These are phyloP conservation scores for Hydrolagus affinis DNA, from an alignment of 2,113 vertebrate species.

Conservation along the genomic window DNA sequence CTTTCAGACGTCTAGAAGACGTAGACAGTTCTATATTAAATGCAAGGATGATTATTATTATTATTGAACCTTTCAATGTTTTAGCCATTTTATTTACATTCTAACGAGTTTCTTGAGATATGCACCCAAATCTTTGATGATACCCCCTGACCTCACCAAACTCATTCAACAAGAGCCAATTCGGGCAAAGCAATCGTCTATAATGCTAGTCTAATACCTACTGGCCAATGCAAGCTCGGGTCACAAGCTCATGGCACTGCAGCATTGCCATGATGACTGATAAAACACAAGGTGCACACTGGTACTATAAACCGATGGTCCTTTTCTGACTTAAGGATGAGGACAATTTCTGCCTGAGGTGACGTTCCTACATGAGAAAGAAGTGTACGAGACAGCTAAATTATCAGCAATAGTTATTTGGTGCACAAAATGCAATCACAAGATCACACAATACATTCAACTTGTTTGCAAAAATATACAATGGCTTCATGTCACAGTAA, in stretches of 20 bases:
- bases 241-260: too few relatives aligned
- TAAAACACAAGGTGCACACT: background rate
- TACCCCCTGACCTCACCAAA: background rate
- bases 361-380: background rate
- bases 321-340: background rate
- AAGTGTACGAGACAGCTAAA: background rate
- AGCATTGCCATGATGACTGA: background rate
- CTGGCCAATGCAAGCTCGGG: too few relatives aligned
- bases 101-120: background rate
- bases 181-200: too few relatives aligned
- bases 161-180: too few relatives aligned
- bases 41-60: too few relatives aligned
- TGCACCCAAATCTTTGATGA: background rate
- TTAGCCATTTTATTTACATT: background rate
- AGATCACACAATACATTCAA: too few relatives aligned
- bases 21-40: too few relatives aligned
- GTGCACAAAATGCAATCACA: background rate
- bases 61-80: background rate
- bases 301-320: background rate
- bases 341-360: background rate
- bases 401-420: background rate
- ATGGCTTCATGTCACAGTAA: too few relatives aligned
- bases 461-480: too few relatives aligned
- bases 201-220: too few relatives aligned
- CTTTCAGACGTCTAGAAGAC: too few relatives aligned